A percentile compares a stretch with the other conserved stretches of the same genome.
These are phyloP conservation scores for Sebastes nivosus DNA, from an alignment of 2,797 vertebrate species.

Conservation along the genomic window DNA sequence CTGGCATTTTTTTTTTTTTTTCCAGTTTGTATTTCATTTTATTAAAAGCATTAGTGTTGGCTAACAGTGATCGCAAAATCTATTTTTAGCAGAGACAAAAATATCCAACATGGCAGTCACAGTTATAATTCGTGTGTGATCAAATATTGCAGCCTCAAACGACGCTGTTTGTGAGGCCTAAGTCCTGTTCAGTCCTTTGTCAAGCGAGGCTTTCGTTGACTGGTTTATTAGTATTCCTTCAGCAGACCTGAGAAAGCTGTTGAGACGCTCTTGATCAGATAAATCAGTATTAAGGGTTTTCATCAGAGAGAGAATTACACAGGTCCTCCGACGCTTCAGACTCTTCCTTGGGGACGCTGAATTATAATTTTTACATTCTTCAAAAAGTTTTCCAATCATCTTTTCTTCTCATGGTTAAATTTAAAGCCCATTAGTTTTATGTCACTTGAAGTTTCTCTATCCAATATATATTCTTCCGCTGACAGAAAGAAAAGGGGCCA, in stretches of 20 bases:
- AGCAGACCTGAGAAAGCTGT: conserved; percentile 58
- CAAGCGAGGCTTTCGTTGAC: conserved; percentile 45
- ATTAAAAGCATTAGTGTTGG: neutral
- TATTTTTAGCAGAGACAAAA: conserved; percentile 3
- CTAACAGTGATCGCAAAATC: neutral
- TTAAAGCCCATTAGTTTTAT: conserved; percentile 77
- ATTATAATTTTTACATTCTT: conserved; percentile 72
- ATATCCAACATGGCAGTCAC: neutral
- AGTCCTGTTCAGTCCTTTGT: conserved; percentile 19
- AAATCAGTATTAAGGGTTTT: conserved; percentile 79
- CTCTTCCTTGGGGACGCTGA: conserved; percentile 51
- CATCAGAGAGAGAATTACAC: conserved; percentile 75
- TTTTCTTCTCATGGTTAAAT: conserved; percentile 72
- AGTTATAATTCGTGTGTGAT: conserved; percentile 7
- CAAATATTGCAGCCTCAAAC: neutral
- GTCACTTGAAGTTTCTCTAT: conserved; percentile 58
- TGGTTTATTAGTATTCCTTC: conserved; percentile 74
- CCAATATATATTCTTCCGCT: conserved; percentile 43
- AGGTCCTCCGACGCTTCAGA: conserved; percentile 56
- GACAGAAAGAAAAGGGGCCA: conserved; percentile 28
- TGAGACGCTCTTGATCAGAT: conserved; percentile 78
- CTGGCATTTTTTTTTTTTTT: neutral
- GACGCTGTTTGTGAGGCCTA: conserved; percentile 11
- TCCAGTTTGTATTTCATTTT: neutral
- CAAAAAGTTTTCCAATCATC: conserved; percentile 80